Base-by-base conservation (phyloP, 1,140 invertebrate species). In the Microplitis demolitor region DNA sequence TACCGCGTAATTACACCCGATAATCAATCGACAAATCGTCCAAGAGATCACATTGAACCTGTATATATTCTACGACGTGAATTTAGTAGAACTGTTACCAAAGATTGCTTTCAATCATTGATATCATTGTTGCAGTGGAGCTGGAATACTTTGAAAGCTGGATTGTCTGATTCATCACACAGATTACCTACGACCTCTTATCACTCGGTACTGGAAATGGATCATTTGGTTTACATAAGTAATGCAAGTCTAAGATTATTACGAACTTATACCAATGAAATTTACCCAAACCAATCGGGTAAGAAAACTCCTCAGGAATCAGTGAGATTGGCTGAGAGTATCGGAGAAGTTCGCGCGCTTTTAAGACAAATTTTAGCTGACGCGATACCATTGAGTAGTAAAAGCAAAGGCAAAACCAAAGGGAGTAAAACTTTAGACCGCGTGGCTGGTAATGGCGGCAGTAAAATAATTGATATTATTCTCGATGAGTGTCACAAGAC, bases 401-500 rank as follows among this genome's bases (percentile, higher is more conserved):
- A 83, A 73, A 80, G 66, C 64, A 87, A 86, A 75, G 82, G 80
- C 31, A 91, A 85, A 76, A 81, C 63, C 56, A 87, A 84, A 76
- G 80, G 78, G 4, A 83, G 8, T 31, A 74, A 66, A 66, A 58
- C 16, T 6, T 6, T 45, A 45, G 39, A 45, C 3, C 37, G 37
- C 5, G 37, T 39, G 35, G 74, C 64, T 56, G 60, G 71, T 56
- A 56, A 31, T 33, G 62, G 31, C 67, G 71, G 77, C 5, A 80
- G 76, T 74, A 86, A 90, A 73, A 87, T 93, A 87, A 91, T 90
- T 0, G 88, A 88, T 35, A 90, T 91, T 50, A 93, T 98, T 69
- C 85, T 98, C 11, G 93, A 95, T 35, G 96, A 98, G 80, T 96
- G 95, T 78, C 95, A 98, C 78, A 90, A 92, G 66, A 97, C 96